Conservation (phyloP, 2,797 vertebrate genomes). For the Lacerta bilineata region DNA sequence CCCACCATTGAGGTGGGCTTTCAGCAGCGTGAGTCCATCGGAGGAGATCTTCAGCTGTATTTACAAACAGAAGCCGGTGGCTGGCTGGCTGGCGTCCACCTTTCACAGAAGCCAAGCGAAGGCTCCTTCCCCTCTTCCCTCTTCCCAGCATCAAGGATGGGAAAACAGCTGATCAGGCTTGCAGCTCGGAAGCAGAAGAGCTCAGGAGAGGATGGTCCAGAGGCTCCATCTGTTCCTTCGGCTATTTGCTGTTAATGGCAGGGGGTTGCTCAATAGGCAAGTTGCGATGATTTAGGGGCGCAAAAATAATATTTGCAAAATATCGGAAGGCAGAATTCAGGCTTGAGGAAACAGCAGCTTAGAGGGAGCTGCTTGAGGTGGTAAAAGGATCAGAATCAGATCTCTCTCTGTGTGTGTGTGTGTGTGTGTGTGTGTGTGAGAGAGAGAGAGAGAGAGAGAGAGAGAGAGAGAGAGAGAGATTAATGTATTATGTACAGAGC, state of each 20-base stretch:
- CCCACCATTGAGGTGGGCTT: constrained; percentile 77
- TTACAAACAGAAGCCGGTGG: constrained; percentile 54
- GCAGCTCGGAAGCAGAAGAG: background rate
- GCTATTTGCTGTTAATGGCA: background rate
- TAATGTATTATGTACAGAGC: too few relatives aligned
- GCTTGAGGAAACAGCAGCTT: background rate
- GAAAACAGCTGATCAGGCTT: constrained; percentile 67
- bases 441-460: too few relatives aligned
- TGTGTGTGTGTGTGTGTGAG: too few relatives aligned
- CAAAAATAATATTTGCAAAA: constrained; percentile 1
- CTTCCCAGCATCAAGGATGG: constrained; percentile 65
- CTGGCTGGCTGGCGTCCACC: constrained; percentile 4
- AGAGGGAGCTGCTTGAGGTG: background rate
- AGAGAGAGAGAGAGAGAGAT: too few relatives aligned
- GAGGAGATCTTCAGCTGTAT: constrained; percentile 51
- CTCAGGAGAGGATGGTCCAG: background rate
- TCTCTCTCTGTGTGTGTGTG: background rate
- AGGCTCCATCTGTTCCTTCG: constrained; percentile 3
- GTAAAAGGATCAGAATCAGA: background rate
- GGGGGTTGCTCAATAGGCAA: background rate
- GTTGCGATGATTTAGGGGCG: background rate
- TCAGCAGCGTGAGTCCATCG: constrained; percentile 78
- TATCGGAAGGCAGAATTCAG: background rate
- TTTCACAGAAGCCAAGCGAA: background rate
- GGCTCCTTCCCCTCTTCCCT: background rate